Conservation (phyloP, 2,113 vertebrate species). For the Neolamprologus cancellatus region DNA sequence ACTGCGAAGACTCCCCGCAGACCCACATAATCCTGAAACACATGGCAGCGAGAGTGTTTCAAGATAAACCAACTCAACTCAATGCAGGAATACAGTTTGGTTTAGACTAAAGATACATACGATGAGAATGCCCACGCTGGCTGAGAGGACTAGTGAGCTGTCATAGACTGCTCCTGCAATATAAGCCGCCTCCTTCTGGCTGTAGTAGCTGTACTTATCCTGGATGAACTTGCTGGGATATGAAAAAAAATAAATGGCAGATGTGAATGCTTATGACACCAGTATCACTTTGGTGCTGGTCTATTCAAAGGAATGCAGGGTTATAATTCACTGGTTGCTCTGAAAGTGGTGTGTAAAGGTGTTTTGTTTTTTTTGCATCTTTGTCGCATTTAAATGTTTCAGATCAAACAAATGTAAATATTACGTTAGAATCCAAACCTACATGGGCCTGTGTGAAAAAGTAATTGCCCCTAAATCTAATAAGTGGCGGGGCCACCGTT, state of each 20-base stretch:
- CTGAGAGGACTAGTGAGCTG: slow-evolving; percentile 73
- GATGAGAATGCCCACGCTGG: slow-evolving; percentile 74
- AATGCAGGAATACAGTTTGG: not conserved
- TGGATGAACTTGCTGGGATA: slow-evolving; percentile 79
- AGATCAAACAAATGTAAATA: not conserved
- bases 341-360: not conserved
- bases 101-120: slow-evolving; percentile 50
- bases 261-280: not conserved
- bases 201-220: slow-evolving; percentile 79
- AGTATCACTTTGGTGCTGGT: not conserved
- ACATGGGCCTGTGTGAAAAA: not conserved
- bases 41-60: not conserved
- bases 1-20: slow-evolving; percentile 71
- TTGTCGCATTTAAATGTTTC: not conserved
- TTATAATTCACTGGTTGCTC: not conserved
- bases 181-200: slow-evolving; percentile 72
- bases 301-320: not conserved
- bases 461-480: not conserved
- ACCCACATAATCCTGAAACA: slow-evolving; percentile 68
- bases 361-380: not conserved
- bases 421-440: not conserved
- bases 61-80: not conserved
- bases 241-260: not conserved
- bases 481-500: not conserved
- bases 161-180: slow-evolving; percentile 76